Percentiles rank a stretch among this genome's conserved stretches.
These are phyloP conservation scores for Campoplex nolae DNA, from an alignment of 2,888 invertebrate genomes.

Conservation along the genomic window DNA sequence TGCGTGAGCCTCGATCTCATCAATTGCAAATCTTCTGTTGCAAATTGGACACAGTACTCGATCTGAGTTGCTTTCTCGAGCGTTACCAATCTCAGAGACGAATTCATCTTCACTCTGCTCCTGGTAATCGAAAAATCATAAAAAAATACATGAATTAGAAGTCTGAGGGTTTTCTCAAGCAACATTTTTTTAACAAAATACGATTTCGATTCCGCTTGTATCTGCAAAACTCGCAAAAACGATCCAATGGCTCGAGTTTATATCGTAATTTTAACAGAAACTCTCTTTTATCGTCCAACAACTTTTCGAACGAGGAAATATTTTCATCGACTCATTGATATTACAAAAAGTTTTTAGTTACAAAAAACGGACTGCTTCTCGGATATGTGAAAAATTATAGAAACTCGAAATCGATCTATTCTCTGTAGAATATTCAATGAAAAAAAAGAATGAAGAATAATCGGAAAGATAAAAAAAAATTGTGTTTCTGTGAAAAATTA, in stretches of 20 bases:
- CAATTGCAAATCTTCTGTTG: constrained; percentile 71
- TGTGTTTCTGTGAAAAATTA: not conserved
- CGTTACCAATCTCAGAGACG: constrained; percentile 23
- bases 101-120: constrained; percentile 31
- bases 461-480: not conserved
- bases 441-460: not conserved
- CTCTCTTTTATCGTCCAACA: not conserved
- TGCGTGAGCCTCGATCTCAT: constrained; percentile 77
- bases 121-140: constrained; percentile 53
- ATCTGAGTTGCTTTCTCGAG: constrained; percentile 24
- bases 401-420: not conserved
- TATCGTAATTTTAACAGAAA: not conserved
- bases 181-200: not conserved
- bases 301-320: not conserved
- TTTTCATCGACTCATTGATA: not conserved
- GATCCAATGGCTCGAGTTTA: not conserved
- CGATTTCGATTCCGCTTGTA: too few species aligned
- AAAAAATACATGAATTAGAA: not conserved
- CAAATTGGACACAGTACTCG: constrained; percentile 78
- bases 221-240: too few species aligned
- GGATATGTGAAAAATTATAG: too few species aligned
- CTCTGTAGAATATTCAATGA: not conserved
- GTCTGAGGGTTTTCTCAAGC: not conserved
- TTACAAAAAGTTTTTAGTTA: not conserved
- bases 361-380: too few species aligned